Conservation (phyloP, 2,113 vertebrate species). For the Odontophorus gujanensis region DNA sequence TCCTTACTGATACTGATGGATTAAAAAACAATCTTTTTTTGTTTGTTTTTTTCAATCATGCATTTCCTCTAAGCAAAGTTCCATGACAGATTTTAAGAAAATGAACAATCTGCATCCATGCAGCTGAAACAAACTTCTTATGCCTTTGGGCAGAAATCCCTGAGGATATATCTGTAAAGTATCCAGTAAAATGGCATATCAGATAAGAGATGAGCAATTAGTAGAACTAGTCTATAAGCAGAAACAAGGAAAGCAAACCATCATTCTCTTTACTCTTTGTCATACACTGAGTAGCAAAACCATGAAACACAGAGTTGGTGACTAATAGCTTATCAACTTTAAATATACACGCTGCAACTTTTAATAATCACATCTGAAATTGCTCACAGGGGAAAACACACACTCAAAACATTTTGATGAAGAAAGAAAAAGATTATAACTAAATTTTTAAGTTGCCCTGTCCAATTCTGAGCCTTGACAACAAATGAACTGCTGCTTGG, state of each 20-base stretch:
- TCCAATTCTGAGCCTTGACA: constrained; percentile 29
- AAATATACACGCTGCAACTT: neutral
- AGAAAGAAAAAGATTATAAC: neutral
- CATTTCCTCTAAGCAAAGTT: neutral
- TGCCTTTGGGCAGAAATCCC: neutral
- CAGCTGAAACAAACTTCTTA: neutral
- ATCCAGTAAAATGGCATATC: neutral
- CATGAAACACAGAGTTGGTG: neutral
- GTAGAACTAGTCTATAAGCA: neutral
- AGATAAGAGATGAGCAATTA: neutral
- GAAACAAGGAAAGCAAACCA: neutral
- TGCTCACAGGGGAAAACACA: neutral
- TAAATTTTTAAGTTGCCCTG: constrained; percentile 43
- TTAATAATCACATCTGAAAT: constrained; percentile 24
- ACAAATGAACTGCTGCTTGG: constrained; percentile 25
- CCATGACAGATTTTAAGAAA: neutral
- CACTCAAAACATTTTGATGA: neutral
- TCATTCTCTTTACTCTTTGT: neutral
- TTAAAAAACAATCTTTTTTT: neutral
- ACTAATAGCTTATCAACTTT: neutral
- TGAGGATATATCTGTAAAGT: neutral
- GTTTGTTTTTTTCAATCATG: neutral
- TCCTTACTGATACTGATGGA: neutral
- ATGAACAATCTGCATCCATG: neutral
- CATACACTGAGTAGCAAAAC: constrained; percentile 15